Base-by-base conservation (phyloP, 2,888 invertebrate genomes). In the Leptopilina drosophilae region DNA sequence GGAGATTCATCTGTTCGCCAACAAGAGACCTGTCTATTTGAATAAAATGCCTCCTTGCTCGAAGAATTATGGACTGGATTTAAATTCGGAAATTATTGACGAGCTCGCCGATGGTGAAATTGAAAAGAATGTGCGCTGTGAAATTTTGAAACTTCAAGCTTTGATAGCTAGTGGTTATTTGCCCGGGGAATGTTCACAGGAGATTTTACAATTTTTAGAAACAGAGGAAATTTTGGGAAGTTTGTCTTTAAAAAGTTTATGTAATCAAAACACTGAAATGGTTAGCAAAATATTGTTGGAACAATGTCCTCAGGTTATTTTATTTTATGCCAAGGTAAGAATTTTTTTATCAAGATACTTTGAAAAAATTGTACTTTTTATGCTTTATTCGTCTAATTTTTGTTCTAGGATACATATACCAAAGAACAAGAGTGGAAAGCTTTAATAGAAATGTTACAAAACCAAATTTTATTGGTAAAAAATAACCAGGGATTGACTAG, bases 311-410 rank as follows among this genome's bases (percentile, higher is more conserved):
- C 93, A 94, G 84, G 94, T 94, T 86, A 88, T 95, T 49, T 91
- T 95, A 83, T 94, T 94, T 79, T 95, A 94, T 89, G 94, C 94
- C 69, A 95, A 95, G 93, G 95, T 95, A 88, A 88, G 77, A 78
- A 75, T 67, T 42, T 73, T 49, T 12, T 49, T 49, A 33, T 0
- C 3, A 4, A 33, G 3, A 3, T 33, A 33, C 33, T 33, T 33
- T 33, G 33, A 33, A 33, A 33, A 33, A 33, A 33, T 33, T 33
- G 5, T 33, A 33, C 20, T 20, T 33, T 33, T 33, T 33, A 33
- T 33, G 33, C 33, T 33, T 20, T 5, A 33, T 5, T 33, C 33
- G 33, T 33, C 33, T 33, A 33, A 33, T 33, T 33, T 69, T 59
- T 77, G 78, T 79, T 81, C 2, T 62, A 92, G 92, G 89, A 90